These are phyloP conservation scores for Sesia apiformis DNA, from an alignment of 2,888 invertebrate genomes.

Conservation along the genomic window DNA sequence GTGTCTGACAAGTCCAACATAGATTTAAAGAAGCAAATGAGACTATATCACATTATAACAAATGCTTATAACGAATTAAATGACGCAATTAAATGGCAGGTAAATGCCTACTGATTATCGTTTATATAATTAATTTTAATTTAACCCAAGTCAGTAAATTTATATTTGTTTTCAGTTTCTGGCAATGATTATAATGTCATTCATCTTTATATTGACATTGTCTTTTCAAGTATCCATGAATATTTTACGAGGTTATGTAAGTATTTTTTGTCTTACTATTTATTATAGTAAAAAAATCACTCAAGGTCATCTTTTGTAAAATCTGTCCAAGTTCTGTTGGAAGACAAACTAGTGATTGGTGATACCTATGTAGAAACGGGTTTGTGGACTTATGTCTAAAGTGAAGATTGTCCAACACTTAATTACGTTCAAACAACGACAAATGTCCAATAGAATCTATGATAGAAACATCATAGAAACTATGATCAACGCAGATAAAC, in stretches of 20 bases:
- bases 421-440: no score
- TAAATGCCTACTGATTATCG: constrained; percentile 11
- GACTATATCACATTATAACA: constrained; percentile 37
- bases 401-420: no score
- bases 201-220: constrained; percentile 26
- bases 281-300: no score
- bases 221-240: constrained; percentile 26
- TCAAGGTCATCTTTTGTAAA: no score
- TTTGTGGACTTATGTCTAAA: no score
- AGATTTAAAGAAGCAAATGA: constrained; percentile 35
- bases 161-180: constrained; percentile 32
- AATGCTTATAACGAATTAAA: constrained; percentile 36
- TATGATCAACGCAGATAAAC: no score
- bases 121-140: not conserved
- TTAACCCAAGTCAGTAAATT: not conserved
- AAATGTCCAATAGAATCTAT: no score
- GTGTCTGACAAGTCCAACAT: not conserved
- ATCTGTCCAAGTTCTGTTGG: no score
- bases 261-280: constrained; percentile 5
- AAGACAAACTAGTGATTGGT: no score
- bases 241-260: constrained; percentile 31
- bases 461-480: no score
- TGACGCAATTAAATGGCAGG: constrained; percentile 53
- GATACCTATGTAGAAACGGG: no score
- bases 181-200: constrained; percentile 30